A percentile compares a stretch with the other conserved stretches of the same genome.
Conservation (phyloP, 2,797 vertebrate genomes). For the Sphenodon punctatus region DNA sequence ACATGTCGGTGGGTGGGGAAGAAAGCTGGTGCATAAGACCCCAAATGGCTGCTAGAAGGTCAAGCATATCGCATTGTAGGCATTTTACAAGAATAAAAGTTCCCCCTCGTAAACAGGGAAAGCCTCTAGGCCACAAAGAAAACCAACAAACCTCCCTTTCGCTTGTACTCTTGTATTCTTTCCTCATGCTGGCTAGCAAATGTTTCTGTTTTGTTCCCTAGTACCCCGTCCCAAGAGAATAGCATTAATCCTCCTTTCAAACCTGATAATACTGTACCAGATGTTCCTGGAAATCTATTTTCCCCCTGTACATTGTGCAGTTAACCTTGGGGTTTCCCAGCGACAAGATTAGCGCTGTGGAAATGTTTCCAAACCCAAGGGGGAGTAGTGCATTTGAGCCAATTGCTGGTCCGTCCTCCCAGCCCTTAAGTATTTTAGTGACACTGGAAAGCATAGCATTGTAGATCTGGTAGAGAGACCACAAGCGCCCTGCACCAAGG, state of each 20-base stretch:
- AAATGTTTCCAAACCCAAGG: slow-evolving; percentile 61
- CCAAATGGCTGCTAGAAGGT: no score
- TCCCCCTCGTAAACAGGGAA: not conserved
- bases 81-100: not conserved
- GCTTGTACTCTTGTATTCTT: slow-evolving; percentile 53
- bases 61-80: no score
- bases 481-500: no score
- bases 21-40: not conserved
- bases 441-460: no score
- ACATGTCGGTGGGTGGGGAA: not conserved
- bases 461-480: no score
- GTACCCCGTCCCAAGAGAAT: slow-evolving; percentile 53
- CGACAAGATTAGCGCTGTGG: slow-evolving; percentile 62
- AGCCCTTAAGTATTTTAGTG: slow-evolving; percentile 30
- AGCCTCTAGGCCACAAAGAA: not conserved
- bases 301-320: slow-evolving; percentile 64
- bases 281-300: slow-evolving; percentile 72
- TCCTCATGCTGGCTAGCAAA: slow-evolving; percentile 41
- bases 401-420: slow-evolving; percentile 39
- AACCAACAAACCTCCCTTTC: slow-evolving; percentile 10
- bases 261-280: slow-evolving; percentile 50
- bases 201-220: slow-evolving; percentile 3
- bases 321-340: slow-evolving; percentile 68
- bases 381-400: slow-evolving; percentile 44
- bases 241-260: slow-evolving; percentile 65